Base-by-base conservation (phyloP, 2,113 vertebrate genomes). In the Hemiprocne comata region DNA sequence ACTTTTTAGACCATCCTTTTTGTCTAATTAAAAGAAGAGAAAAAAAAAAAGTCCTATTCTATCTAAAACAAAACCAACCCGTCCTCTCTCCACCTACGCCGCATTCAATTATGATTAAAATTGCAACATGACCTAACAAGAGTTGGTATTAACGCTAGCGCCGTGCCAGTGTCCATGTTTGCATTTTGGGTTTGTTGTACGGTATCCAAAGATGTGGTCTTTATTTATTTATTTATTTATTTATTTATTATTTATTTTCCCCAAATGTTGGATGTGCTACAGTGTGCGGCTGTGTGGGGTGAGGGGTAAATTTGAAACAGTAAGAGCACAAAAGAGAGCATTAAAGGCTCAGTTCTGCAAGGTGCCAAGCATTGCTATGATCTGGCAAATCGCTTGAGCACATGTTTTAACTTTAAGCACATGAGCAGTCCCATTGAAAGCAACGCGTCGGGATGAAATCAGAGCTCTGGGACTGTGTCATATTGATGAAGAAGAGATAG, bases 371-470 rank as follows among this genome's bases (percentile, higher is more conserved):
- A 90, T 96, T 93, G 90, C 96, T 94, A 90, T 87, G 93, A 96
- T 95, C 93, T 96, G 95, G 93, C 94, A 96, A 95, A 96, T 95
- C 79, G 95, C 90, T 96, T 94, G 90, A 97, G 94, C 96, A 94
- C 96, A 96, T 93, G 85, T 92, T 96, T 97, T 96, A 94, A 96
- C 94, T 97, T 96, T 96, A 80, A 96, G 96, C 95, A 96, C 94
- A 94, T 94, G 94, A 96, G 90, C 88, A 96, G 83, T 75, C 94
- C 94, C 76, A 90, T 95, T 96, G 94, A 96, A 97, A 95, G 90
- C 92, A 75, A 75, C 0, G n/a, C 93, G 85, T 72, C 0, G n/a
- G 83, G 92, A 93, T 96, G 96, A 96, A 96, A 96, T 94, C 96
- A 97, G 94, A 96, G 95, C 93, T 93, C 85, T 38, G 88, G 90